Evolutionary conservation across 2,113 vertebrate species (phyloP).

Genomic region (Gulo gulo): DNA sequence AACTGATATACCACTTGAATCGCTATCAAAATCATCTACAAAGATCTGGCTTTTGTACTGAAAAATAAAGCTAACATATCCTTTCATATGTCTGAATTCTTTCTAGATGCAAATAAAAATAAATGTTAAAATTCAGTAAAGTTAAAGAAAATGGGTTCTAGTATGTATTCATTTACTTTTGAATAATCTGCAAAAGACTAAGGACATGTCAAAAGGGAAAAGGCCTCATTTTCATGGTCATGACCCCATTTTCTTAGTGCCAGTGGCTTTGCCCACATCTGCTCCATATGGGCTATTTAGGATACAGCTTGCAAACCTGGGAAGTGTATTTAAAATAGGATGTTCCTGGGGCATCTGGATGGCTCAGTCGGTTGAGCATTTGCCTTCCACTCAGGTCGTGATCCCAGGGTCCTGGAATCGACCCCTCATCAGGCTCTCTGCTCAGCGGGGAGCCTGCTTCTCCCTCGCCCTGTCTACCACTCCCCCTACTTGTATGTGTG

Average conservation of each 20-base stretch:
- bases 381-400: too few relatives aligned
- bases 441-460: not conserved
- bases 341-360: not conserved
- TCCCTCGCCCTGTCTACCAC: not conserved
- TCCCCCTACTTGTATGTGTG: not conserved
- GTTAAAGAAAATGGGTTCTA: not conserved
- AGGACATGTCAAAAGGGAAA: not conserved
- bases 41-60: not conserved
- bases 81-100: not conserved
- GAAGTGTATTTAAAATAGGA: slow-evolving; percentile 11
- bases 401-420: too few relatives aligned
- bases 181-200: not conserved
- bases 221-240: not conserved
- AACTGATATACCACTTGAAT: not conserved
- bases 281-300: not conserved
- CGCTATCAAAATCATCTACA: not conserved
- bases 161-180: not conserved
- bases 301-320: not conserved
- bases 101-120: slow-evolving; percentile 22
- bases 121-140: not conserved
- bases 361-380: too few relatives aligned
- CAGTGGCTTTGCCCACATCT: not conserved
- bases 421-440: too few relatives aligned
- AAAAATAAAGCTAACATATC: not conserved
- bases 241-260: not conserved